phyloP scores from a whole-genome alignment of 92 coral and sea anemone genomes.

The Epizoanthus scotinus region DNA sequence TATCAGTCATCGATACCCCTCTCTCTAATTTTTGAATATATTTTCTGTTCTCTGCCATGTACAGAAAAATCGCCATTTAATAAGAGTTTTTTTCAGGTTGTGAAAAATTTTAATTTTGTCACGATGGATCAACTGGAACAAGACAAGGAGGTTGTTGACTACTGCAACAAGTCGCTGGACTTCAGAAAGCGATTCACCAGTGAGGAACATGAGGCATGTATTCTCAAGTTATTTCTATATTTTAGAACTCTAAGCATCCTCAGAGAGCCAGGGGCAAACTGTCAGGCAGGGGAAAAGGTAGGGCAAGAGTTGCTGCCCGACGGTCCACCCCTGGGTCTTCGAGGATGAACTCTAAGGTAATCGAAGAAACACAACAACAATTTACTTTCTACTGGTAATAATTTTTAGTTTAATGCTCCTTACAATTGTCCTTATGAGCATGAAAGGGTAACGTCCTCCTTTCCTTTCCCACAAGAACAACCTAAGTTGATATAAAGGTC shows the following conservation, averaged over 20 bases:
- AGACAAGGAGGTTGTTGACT: slow-evolving; percentile 85
- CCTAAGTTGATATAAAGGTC: no score
- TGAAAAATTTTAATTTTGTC: slow-evolving; percentile 93
- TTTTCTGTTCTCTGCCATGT: not conserved
- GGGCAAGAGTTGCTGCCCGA: no score
- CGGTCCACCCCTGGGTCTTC: no score
- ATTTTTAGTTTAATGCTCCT: not conserved
- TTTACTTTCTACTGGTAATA: not conserved
- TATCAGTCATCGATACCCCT: not conserved
- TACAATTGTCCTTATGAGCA: no score
- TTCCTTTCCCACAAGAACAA: no score
- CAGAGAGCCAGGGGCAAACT: no score
- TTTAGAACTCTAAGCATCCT: not conserved
- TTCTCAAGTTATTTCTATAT: not conserved
- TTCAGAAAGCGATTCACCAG: slow-evolving; percentile 80
- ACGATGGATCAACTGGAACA: slow-evolving; percentile 89
- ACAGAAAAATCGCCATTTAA: no score
- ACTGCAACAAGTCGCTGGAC: slow-evolving; percentile 85
- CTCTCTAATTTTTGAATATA: no score
- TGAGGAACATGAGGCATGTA: slow-evolving; percentile 89
- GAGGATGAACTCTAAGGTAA: not conserved
- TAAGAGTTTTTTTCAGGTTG: slow-evolving; percentile 65
- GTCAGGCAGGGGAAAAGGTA: no score
- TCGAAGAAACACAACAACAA: not conserved
- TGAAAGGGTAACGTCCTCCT: no score